A percentile compares a stretch with the other conserved stretches of the same genome.
phyloP scores from a whole-genome alignment of 1,140 invertebrate species.

The Metaphire vulgaris region DNA sequence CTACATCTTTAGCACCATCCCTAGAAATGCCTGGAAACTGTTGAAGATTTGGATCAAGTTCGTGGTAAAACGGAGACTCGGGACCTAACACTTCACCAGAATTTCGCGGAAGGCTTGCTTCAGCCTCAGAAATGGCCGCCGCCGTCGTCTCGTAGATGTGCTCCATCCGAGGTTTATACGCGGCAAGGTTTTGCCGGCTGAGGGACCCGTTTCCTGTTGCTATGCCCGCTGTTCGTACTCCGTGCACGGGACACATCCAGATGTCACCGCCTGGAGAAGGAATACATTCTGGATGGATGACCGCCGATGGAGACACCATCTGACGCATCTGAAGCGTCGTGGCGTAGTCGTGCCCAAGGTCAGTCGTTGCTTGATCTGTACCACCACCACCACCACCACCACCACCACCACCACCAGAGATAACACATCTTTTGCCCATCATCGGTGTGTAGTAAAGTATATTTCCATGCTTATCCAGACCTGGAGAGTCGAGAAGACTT shows the following conservation, averaged over 20 bases:
- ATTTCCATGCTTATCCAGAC: not conserved
- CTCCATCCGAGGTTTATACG: not conserved
- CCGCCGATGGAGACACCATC: not conserved
- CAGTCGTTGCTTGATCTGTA: not conserved
- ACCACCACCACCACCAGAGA: not conserved
- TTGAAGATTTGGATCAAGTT: not conserved
- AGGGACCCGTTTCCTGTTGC: not conserved
- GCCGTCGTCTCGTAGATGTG: not conserved
- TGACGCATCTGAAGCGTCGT: not conserved
- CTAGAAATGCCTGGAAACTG: too few relatives aligned
- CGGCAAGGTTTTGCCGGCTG: not conserved
- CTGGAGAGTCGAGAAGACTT: not conserved
- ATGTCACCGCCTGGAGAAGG: not conserved
- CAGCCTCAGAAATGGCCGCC: not conserved
- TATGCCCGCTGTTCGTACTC: not conserved
- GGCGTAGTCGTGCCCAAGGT: not conserved
- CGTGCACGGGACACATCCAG: not conserved
- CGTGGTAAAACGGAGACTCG: not conserved
- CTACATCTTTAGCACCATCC: not conserved
- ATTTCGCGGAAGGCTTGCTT: not conserved
- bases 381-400: too few relatives aligned
- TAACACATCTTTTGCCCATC: not conserved
- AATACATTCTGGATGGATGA: not conserved
- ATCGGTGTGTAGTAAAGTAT: not conserved
- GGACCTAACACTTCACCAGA: not conserved